A percentile compares a stretch with the other conserved stretches of the same genome.
Conservation (phyloP, 2,888 invertebrate species). For the Ectemnius continuus region DNA sequence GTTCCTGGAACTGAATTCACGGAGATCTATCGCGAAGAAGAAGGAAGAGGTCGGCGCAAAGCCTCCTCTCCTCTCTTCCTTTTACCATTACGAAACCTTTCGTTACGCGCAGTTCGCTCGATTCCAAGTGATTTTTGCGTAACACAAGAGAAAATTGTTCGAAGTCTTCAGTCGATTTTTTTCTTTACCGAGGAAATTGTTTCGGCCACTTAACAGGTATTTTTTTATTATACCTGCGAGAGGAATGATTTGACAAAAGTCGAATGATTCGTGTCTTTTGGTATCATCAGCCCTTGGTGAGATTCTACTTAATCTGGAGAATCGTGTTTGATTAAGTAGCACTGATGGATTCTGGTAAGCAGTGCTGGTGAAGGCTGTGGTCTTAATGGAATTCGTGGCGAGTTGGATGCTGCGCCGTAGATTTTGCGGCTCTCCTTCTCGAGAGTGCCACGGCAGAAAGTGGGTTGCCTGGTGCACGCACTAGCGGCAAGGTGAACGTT, state of each 20-base stretch:
- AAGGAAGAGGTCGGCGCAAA: neutral
- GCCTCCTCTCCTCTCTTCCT: conserved; percentile 2
- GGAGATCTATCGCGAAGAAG: neutral
- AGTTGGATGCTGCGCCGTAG: conserved; percentile 41
- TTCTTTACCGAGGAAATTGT: conserved; percentile 13
- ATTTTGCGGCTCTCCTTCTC: conserved; percentile 39
- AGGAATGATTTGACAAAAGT: neutral
- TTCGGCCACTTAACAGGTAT: conserved; percentile 10
- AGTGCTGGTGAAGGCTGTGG: neutral
- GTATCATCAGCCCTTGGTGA: neutral
- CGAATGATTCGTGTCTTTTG: neutral
- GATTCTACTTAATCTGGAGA: too few species aligned
- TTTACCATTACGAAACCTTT: conserved; percentile 41
- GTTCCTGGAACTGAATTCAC: neutral
- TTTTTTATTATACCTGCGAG: conserved; percentile 9
- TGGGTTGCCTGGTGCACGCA: conserved; percentile 72
- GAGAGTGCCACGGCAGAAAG: conserved; percentile 67
- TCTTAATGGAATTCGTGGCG: neutral
- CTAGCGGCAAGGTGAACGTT: conserved; percentile 70
- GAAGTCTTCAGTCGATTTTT: conserved; percentile 19
- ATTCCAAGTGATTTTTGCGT: conserved; percentile 43
- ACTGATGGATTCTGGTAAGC: neutral
- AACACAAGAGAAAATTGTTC: conserved; percentile 39
- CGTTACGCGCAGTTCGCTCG: conserved; percentile 28
- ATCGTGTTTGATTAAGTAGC: conserved; percentile 1